These are phyloP conservation scores for Pygoscelis antarcticus DNA, from an alignment of 2,113 vertebrate genomes.

Conservation along the genomic window DNA sequence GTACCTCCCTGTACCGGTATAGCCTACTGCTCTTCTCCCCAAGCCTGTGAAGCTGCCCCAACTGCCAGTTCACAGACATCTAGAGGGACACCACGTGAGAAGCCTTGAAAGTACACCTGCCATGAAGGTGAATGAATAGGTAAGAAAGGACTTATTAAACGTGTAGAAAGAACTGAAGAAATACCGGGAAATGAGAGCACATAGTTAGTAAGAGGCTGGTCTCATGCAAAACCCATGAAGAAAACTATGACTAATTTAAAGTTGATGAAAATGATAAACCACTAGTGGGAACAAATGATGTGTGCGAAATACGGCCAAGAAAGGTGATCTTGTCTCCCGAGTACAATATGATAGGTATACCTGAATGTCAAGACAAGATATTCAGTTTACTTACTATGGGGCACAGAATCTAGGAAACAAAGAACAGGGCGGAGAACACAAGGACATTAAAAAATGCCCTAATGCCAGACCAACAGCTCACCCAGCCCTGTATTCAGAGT, in stretches of 20 bases:
- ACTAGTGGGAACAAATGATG: background rate
- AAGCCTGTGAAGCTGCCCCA: background rate
- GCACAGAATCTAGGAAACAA: background rate
- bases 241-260: background rate
- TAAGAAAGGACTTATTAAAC: background rate
- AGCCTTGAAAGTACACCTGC: background rate
- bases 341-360: background rate
- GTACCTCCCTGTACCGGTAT: background rate
- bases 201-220: background rate
- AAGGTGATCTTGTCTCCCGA: background rate
- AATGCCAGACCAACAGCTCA: background rate
- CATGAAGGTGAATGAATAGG: background rate
- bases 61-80: background rate
- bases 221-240: background rate
- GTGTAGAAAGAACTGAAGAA: background rate
- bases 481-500: background rate
- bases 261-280: background rate
- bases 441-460: background rate
- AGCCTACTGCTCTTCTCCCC: background rate
- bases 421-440: background rate
- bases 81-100: rapidly evolving
- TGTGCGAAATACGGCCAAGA: background rate
- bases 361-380: background rate
- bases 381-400: background rate
- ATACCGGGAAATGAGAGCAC: background rate